Evolutionary conservation across 2,113 vertebrate genomes (phyloP).

Genomic region (Scomber japonicus): DNA sequence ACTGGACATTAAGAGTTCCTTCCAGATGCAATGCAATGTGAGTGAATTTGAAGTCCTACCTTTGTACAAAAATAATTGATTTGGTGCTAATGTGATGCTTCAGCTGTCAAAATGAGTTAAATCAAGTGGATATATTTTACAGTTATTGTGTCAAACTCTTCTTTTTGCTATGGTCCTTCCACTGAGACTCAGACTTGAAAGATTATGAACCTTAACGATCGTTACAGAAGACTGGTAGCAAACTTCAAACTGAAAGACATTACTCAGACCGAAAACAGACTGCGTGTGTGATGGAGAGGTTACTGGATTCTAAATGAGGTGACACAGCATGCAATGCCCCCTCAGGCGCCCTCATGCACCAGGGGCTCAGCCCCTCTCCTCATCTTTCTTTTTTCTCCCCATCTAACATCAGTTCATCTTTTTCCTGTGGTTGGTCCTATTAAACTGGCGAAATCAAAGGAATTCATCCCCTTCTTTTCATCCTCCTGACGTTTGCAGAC

Average conservation of each 20-base stretch:
- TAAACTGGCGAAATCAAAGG: constrained; percentile 57
- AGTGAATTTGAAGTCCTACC: no score
- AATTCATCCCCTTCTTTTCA: constrained; percentile 54
- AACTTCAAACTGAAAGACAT: background rate
- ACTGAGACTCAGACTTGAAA: no score
- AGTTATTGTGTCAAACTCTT: no score
- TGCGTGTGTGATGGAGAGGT: background rate
- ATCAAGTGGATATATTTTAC: no score
- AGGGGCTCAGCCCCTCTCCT: background rate
- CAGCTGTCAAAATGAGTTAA: no score
- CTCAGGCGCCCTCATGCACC: background rate
- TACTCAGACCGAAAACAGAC: background rate
- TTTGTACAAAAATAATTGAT: no score
- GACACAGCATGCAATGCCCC: background rate
- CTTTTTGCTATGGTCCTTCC: no score
- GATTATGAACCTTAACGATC: background rate
- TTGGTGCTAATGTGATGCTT: no score
- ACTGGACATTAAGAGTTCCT: no score
- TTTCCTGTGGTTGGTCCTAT: constrained; percentile 27
- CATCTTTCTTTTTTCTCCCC: constrained; percentile 8
- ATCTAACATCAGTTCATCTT: constrained; percentile 11
- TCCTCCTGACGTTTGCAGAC: constrained; percentile 31
- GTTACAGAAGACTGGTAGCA: background rate
- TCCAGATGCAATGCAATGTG: no score
- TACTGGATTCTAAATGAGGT: background rate